Conservation (phyloP, 2,888 invertebrate genomes). For the Onthophagus sagittarius region DNA sequence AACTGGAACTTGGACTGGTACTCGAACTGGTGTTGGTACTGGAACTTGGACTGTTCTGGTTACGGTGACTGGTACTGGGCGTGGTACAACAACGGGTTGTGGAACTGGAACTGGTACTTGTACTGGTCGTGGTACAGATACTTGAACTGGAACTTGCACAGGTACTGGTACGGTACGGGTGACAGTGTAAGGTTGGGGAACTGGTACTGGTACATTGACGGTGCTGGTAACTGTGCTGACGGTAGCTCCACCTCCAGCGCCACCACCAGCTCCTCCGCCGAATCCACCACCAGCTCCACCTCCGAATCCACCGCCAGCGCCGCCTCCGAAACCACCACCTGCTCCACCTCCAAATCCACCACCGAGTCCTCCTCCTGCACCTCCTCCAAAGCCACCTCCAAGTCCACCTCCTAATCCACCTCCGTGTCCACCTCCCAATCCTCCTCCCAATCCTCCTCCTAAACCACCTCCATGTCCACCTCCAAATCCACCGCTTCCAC, state of each 20-base stretch:
- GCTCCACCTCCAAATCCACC: constrained; percentile 28
- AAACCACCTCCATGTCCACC: background rate
- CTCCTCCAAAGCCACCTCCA: background rate
- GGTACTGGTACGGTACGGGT: constrained; percentile 54
- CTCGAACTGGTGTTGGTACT: constrained; percentile 45
- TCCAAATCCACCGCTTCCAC: background rate
- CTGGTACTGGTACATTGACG: constrained; percentile 45
- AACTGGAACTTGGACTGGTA: constrained; percentile 44
- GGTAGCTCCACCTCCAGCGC: constrained; percentile 41
- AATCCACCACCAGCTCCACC: constrained; percentile 25
- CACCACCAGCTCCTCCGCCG: constrained; percentile 23
- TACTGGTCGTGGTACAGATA: constrained; percentile 51
- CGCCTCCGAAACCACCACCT: constrained; percentile 22
- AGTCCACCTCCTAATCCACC: background rate
- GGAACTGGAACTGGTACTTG: constrained; percentile 54
- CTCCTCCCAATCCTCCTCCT: background rate
- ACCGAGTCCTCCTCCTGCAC: background rate
- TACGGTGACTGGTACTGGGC: constrained; percentile 44
- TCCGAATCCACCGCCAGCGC: constrained; percentile 26
- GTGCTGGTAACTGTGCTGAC: constrained; percentile 42
- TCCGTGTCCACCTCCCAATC: background rate
- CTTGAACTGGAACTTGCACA: constrained; percentile 53
- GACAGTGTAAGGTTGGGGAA: constrained; percentile 44
- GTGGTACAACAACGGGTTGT: constrained; percentile 49
- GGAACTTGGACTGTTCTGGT: constrained; percentile 44